These are phyloP conservation scores for Garra rufa DNA, from an alignment of 2,113 vertebrate genomes.

Conservation along the genomic window DNA sequence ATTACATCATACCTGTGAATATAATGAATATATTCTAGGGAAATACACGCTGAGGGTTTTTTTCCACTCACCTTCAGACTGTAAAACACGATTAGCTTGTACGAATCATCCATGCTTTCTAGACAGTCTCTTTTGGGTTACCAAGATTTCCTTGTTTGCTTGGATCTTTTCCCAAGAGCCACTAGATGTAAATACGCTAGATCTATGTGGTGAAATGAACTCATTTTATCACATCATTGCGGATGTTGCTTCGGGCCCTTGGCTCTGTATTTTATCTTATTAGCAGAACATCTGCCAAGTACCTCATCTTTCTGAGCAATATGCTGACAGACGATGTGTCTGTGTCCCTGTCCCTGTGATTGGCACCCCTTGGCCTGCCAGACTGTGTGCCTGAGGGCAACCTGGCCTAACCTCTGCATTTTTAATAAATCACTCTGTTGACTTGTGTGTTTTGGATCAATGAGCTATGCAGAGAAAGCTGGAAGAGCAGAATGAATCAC, in stretches of 20 bases:
- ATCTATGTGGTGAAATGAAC: not conserved
- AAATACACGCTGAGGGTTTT: not conserved
- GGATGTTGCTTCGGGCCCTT: not conserved
- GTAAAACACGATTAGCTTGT: conserved; percentile 12
- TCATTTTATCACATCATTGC: conserved; percentile 1
- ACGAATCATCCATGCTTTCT: not conserved
- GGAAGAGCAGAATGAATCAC: not conserved
- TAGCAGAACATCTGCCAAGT: not conserved
- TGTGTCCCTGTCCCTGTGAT: conserved; percentile 22
- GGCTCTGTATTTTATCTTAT: not conserved
- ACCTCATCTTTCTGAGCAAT: conserved; percentile 14
- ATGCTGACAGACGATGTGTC: conserved; percentile 32
- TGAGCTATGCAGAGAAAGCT: conserved; percentile 13
- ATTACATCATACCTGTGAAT: not conserved
- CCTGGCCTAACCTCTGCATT: conserved; percentile 5
- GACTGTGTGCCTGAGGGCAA: not conserved
- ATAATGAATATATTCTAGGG: not conserved
- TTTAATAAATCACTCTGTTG: conserved; percentile 45
- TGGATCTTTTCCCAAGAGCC: not conserved
- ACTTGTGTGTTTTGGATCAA: conserved; percentile 32
- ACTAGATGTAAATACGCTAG: not conserved
- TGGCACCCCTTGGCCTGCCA: not conserved
- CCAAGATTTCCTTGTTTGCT: not conserved
- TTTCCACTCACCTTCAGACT: not conserved
- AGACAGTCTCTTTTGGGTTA: conserved; percentile 1